phyloP scores from a whole-genome alignment of 2,888 invertebrate genomes.

The Volucella zonaria region DNA sequence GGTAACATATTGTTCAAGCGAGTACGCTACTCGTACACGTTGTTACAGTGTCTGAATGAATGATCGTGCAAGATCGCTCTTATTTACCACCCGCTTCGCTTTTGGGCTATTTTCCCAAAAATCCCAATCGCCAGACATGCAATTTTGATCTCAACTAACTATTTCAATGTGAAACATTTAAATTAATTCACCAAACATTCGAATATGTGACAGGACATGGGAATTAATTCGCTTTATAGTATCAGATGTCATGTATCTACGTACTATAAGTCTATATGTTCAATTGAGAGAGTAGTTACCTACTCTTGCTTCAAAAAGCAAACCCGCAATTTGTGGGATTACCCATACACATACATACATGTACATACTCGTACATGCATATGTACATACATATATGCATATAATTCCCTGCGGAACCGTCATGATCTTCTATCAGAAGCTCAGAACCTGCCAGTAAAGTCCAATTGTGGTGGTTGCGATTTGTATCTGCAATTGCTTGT shows the following conservation, averaged over 20 bases:
- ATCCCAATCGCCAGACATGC: conserved; percentile 74
- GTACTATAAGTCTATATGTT: conserved; percentile 2
- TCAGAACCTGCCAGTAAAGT: conserved; percentile 29
- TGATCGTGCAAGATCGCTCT: conserved; percentile 2
- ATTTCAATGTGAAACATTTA: conserved; percentile 75
- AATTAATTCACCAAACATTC: conserved; percentile 57
- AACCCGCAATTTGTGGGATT: no score
- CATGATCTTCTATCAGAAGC: conserved; percentile 17
- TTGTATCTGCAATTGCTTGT: conserved; percentile 16
- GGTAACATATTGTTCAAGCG: conserved; percentile 52
- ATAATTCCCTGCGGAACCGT: conserved; percentile 10
- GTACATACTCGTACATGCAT: no score
- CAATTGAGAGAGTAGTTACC: conserved; percentile 1
- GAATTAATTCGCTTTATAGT: conserved; percentile 46
- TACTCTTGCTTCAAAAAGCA: conserved; percentile 20
- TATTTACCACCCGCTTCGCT: conserved; percentile 78
- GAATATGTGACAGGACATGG: conserved; percentile 63
- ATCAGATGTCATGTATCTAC: conserved; percentile 68
- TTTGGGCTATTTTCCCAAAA: conserved; percentile 78
- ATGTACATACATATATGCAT: no score
- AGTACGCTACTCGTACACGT: conserved; percentile 13
- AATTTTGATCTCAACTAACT: conserved; percentile 76
- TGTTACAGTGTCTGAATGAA: conserved; percentile 16
- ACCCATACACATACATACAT: no score
- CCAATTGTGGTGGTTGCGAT: conserved; percentile 29